Evolutionary conservation across 2,888 invertebrate genomes (phyloP), one percentile per base, ranked within the genome.

Genomic region (Heliconius aoede): DNA sequence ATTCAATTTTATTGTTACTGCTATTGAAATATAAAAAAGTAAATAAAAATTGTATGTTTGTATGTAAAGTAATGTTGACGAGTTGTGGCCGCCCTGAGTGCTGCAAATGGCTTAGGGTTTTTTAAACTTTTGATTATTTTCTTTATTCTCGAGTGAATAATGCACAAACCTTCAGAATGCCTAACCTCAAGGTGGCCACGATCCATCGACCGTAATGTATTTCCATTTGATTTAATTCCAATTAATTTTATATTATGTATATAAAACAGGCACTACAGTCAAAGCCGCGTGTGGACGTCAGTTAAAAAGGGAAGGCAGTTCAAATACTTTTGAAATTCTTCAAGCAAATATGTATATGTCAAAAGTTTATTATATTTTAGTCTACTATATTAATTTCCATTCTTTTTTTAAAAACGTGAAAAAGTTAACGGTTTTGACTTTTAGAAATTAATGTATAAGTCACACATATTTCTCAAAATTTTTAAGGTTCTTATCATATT

Each of bases 201-300:
- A 51, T 21, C 8, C 51, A 4, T 18, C 8, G n/a, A 11, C 4
- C n/a, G 55, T 55, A n/a, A n/a, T 13, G 21, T 46, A 46, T 46
- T 24, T 68, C 7, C 26, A 7, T 60, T 7, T 51, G 11, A 26
- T 46, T 46, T 67, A 28, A 55, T 3, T 55, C 11, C n/a, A n/a
- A 21, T n/a, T 55, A n/a, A n/a, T 55, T 55, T 55, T 21, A 30
- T n/a, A n/a, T 24, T 18, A n/a, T 58, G 58, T 71, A 36, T 24
- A 60, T 32, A 71, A 18, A 71, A 58, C 71, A 71, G 71, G 71
- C 71, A 32, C 71, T 71, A 36, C 24, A n/a, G n/a, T 30, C 15
- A 55, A 71, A 71, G 60, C 58, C 71, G 71, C 71, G 24, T 1
- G 58, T 60, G 71, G 71, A 71, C 58, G 58, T 71, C 15, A 71